Conservation (phyloP, 2,888 invertebrate genomes). For the Ceriagrion tenellum region DNA sequence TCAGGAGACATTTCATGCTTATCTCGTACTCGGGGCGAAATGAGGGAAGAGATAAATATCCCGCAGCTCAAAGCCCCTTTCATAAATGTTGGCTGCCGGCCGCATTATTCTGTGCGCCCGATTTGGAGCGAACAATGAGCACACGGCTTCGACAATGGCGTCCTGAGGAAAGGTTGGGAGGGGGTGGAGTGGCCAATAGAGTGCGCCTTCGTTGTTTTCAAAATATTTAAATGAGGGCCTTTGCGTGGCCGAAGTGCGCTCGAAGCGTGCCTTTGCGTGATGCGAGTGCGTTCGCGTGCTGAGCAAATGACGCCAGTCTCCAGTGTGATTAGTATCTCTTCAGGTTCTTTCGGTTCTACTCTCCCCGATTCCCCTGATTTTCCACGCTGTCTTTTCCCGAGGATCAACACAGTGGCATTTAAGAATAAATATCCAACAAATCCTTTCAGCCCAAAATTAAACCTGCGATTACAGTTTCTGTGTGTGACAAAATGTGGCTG, state of each 20-base stretch:
- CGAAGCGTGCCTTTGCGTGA: constrained; percentile 60
- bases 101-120: not conserved
- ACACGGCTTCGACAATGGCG: constrained; percentile 30
- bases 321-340: constrained; percentile 59
- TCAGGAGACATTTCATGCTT: constrained; percentile 33
- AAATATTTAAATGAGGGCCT: constrained; percentile 57
- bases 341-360: not conserved
- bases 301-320: constrained; percentile 54
- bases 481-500: not conserved
- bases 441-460: not conserved
- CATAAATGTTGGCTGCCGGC: not conserved
- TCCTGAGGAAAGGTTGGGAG: not conserved
- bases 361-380: not conserved
- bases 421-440: not conserved
- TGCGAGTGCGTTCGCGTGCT: constrained; percentile 52
- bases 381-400: not conserved
- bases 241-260: not conserved
- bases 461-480: not conserved
- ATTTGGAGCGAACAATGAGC: not conserved
- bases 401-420: constrained; percentile 18
- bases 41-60: not conserved
- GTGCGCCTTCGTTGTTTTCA: constrained; percentile 37
- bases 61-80: not conserved
- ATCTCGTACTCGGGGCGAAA: constrained; percentile 20
- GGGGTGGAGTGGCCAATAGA: not conserved